Conservation (phyloP, 2,113 vertebrate species). For the Nothocercus julius region DNA sequence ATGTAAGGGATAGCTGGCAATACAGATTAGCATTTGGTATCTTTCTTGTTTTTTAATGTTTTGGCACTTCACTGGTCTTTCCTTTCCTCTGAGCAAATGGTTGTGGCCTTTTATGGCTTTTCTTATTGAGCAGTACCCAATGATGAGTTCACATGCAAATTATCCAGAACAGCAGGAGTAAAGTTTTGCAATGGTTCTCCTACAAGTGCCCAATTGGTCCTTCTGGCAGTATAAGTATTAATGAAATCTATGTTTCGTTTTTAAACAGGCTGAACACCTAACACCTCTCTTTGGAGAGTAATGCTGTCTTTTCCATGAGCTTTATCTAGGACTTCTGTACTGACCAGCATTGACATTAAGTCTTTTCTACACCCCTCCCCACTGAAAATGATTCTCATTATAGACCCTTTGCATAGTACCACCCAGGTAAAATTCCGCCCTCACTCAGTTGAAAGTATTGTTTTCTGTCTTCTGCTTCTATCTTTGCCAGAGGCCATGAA, state of each 20-base stretch:
- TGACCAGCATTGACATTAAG: background rate
- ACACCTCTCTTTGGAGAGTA: background rate
- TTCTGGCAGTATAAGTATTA: background rate
- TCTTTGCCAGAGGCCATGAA: conserved; percentile 26
- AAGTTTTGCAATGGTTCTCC: background rate
- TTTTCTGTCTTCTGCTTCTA: conserved; percentile 33
- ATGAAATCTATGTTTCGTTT: accelerated
- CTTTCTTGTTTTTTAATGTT: background rate
- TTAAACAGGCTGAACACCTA: background rate
- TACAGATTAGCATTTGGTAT: background rate
- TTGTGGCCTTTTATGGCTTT: background rate
- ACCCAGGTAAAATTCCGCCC: background rate
- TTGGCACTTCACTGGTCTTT: background rate
- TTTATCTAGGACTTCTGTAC: background rate
- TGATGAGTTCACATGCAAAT: background rate
- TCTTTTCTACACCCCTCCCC: background rate
- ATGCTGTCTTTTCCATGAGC: background rate
- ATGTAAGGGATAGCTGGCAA: background rate
- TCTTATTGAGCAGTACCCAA: background rate
- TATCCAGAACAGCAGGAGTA: background rate
- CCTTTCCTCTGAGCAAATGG: background rate
- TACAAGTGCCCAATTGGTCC: background rate
- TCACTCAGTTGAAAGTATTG: background rate
- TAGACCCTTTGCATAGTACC: background rate
- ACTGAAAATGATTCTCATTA: background rate